Evolutionary conservation across 2,113 vertebrate genomes (phyloP), one percentile per base, ranked within the genome.

Genomic region (Channa argus): DNA sequence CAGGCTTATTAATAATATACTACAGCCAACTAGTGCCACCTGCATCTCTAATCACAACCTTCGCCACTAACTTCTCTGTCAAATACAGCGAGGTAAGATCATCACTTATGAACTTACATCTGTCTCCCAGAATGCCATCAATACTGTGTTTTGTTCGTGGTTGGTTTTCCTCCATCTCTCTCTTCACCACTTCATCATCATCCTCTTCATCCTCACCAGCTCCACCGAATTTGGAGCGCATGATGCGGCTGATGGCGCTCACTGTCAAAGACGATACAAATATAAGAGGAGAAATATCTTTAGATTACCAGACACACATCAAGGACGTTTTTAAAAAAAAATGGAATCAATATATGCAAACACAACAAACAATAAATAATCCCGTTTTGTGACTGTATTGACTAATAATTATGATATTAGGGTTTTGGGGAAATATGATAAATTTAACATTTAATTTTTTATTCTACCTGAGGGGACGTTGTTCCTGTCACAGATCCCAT

Each of bases 101-200:
- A 44, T 5, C 62, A 34, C 36, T 0, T 5, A 8, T 33, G 39
- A 47, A 91, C 93, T 95, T 93, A 99, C 98, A 98, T 97, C 97
- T 95, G 89, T 98, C 98, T 5, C 97, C 97, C 72, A 99, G 95
- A 83, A 99, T 99, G 63, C 98, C 98, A 3, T 99, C 98, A 64
- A 99, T 99, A 91, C 98, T 99, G 94, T 99, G 98, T 87, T 99
- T 99, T 0, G 97, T 89, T 77, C 97, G 96, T 73, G 97, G 95
- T 78, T 99, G 97, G 2, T 93, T 95, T 82, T 99, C 98, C 64
- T 99, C 98, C 46, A 94, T 93, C 62, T 97, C 98, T 53, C 97
- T 97, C 77, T 97, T 96, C 85, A 98, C 97, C 68, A 97, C 91
- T n/a, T 99, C 98, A 0, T 95, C 95, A 44, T 98, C 97, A 5